A percentile compares a stretch with the other conserved stretches of the same genome.
phyloP scores from a whole-genome alignment of 2,888 invertebrate genomes.

The Drosophila kanekoi region DNA sequence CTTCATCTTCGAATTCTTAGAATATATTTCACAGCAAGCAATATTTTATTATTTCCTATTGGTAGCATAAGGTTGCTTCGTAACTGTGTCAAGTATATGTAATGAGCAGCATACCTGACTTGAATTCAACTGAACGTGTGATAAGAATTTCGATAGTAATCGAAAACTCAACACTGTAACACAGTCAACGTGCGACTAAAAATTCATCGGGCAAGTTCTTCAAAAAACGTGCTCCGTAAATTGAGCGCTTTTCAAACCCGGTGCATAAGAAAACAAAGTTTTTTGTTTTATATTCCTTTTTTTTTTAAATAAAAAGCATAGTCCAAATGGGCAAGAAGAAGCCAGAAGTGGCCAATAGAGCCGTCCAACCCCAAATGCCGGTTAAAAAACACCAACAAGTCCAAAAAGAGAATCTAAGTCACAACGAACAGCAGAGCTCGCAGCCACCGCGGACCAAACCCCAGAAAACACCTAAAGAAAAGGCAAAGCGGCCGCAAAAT shows the following conservation, averaged over 20 bases:
- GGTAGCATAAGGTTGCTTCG: no score
- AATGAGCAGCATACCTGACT: neutral
- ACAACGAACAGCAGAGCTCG: neutral
- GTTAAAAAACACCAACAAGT: conserved; percentile 1
- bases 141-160: neutral
- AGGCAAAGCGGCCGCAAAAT: conserved; percentile 3
- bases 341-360: neutral
- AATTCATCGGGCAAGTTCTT: neutral
- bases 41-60: no score
- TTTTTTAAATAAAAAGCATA: neutral
- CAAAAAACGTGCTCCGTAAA: conserved; percentile 30
- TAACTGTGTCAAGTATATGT: no score
- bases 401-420: neutral
- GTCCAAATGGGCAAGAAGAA: neutral
- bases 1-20: no score
- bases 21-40: no score
- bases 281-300: neutral
- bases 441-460: neutral
- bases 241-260: neutral
- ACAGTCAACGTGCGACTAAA: conserved; percentile 6
- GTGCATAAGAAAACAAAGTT: neutral
- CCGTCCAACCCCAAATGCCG: neutral
- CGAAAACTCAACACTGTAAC: conserved; percentile 11
- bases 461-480: neutral
- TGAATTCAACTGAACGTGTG: neutral